These are phyloP conservation scores for Sebastes flavidus DNA, from an alignment of 2,797 vertebrate genomes.

Conservation along the genomic window DNA sequence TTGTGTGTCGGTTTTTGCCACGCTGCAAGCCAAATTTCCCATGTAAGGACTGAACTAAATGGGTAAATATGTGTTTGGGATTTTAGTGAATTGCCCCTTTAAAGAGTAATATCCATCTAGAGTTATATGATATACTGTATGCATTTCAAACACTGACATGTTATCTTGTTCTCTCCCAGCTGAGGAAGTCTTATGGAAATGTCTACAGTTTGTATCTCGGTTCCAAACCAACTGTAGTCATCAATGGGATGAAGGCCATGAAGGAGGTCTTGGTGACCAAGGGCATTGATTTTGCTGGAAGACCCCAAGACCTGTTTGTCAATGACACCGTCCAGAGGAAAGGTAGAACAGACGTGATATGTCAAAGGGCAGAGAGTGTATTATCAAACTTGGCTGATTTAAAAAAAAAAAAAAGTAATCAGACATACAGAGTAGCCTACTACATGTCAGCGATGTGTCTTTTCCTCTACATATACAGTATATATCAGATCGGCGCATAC, in stretches of 20 bases:
- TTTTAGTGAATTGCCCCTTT: background rate
- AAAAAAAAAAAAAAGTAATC: background rate
- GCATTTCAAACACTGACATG: background rate
- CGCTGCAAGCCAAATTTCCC: background rate
- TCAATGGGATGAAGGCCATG: constrained; percentile 81
- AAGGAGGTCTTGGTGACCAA: constrained; percentile 75
- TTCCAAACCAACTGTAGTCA: constrained; percentile 63
- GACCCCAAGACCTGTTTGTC: constrained; percentile 70
- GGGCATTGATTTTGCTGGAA: constrained; percentile 71
- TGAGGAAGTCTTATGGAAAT: constrained; percentile 74
- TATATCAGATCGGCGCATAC: no score
- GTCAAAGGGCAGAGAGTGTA: background rate
- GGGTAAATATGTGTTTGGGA: background rate
- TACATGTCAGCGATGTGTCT: background rate
- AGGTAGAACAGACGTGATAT: constrained; percentile 54
- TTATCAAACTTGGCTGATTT: background rate
- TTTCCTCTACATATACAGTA: background rate
- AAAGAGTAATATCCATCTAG: background rate
- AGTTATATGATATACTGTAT: background rate
- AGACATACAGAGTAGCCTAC: background rate
- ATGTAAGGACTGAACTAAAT: background rate
- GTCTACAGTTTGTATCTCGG: constrained; percentile 78
- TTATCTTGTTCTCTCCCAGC: constrained; percentile 43
- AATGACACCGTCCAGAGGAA: constrained; percentile 41
- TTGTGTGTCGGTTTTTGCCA: background rate